A percentile compares a stretch with the other conserved stretches of the same genome.
Conservation (phyloP, 2,113 vertebrate species). For the Scalopus aquaticus region DNA sequence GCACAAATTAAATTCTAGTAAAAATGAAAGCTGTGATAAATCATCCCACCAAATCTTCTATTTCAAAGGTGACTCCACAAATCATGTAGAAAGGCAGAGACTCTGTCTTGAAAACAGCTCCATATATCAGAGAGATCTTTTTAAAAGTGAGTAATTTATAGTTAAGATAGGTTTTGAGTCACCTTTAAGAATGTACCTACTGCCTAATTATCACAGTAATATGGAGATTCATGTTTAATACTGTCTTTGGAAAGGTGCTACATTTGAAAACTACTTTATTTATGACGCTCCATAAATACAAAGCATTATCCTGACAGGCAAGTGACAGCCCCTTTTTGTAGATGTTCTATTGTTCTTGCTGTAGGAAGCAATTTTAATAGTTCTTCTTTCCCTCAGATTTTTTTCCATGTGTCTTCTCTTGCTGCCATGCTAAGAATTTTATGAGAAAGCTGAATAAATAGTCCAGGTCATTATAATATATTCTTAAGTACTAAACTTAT, state of each 20-base stretch:
- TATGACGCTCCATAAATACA: neutral
- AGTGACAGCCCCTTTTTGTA: neutral
- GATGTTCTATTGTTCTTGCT: neutral
- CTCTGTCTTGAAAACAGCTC: slow-evolving; percentile 42
- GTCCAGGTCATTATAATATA: neutral
- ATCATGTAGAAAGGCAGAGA: neutral
- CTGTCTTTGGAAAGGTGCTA: neutral
- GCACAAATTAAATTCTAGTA: slow-evolving; percentile 49
- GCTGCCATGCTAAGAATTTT: neutral
- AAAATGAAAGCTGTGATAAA: slow-evolving; percentile 44
- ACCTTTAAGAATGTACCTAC: neutral
- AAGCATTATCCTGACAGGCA: neutral
- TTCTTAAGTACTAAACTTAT: neutral
- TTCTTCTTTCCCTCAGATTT: neutral
- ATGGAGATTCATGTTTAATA: slow-evolving; percentile 42
- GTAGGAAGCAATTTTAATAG: neutral
- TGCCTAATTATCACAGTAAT: slow-evolving; percentile 41
- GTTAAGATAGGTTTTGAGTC: neutral
- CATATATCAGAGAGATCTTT: slow-evolving; percentile 27
- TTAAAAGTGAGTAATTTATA: slow-evolving; percentile 49
- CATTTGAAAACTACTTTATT: neutral
- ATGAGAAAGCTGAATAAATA: slow-evolving; percentile 14
- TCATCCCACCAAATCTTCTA: neutral
- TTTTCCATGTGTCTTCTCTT: slow-evolving; percentile 2
- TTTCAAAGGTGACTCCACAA: slow-evolving; percentile 55